Conservation (phyloP, 2,888 invertebrate species). For the Pterobdella sp. region DNA sequence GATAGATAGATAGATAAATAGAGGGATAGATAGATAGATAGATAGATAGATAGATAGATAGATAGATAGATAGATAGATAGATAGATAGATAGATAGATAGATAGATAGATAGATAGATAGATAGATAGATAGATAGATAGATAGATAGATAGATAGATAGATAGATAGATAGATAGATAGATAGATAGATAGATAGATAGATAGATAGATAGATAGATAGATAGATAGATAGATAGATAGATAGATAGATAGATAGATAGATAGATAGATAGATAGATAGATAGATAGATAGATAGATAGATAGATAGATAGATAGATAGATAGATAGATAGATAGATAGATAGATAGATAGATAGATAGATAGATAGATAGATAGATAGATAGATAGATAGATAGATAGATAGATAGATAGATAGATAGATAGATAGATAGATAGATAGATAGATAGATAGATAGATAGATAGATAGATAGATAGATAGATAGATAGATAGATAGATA, state of each 20-base stretch:
- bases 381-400: not conserved
- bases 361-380: not conserved
- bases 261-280: conserved; percentile 3
- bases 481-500: not conserved
- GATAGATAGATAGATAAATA: no score
- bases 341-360: not conserved
- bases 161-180: not conserved
- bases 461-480: not conserved
- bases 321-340: not conserved
- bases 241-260: not conserved
- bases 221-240: not conserved
- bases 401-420: not conserved
- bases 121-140: not conserved
- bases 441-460: not conserved
- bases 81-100: not conserved
- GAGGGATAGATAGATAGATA: no score
- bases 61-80: not conserved
- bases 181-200: not conserved
- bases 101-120: not conserved
- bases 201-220: conserved; percentile 1
- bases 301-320: not conserved
- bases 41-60: not conserved
- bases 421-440: not conserved
- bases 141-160: not conserved
- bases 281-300: conserved; percentile 5